These are phyloP conservation scores for Oreortyx pictus DNA, from an alignment of 2,797 vertebrate species.

Conservation along the genomic window DNA sequence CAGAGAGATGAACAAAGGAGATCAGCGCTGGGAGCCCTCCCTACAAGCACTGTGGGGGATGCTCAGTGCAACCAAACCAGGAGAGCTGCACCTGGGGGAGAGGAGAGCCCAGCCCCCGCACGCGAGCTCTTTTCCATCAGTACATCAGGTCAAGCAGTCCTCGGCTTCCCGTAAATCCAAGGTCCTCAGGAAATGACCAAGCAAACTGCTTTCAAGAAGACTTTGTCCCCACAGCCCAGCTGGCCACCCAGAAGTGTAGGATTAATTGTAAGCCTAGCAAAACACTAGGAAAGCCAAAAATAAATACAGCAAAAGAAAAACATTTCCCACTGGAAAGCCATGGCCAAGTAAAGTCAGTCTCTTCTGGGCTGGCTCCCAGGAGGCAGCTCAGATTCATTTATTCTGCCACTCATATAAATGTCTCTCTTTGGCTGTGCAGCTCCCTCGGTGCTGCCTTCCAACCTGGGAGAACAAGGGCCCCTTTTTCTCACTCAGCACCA, in stretches of 20 bases:
- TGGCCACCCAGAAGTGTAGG: neutral
- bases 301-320: neutral
- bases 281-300: constrained; percentile 44
- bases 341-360: neutral
- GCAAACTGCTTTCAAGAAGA: neutral
- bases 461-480: neutral
- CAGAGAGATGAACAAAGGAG: neutral
- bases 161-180: neutral
- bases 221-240: neutral
- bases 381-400: neutral
- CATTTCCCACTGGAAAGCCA: constrained; percentile 16
- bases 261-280: constrained; percentile 35
- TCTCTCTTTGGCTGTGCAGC: neutral
- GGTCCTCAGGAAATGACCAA: neutral
- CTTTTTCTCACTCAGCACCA: accelerated
- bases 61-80: neutral
- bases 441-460: neutral
- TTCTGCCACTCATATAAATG: neutral
- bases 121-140: neutral
- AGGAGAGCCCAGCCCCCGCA: neutral
- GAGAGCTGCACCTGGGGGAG: neutral
- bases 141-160: neutral
- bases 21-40: neutral
- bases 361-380: constrained; percentile 16
- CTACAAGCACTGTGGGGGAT: neutral